These are phyloP conservation scores for Macrotus californicus DNA, from an alignment of 2,113 vertebrate species.

Conservation along the genomic window DNA sequence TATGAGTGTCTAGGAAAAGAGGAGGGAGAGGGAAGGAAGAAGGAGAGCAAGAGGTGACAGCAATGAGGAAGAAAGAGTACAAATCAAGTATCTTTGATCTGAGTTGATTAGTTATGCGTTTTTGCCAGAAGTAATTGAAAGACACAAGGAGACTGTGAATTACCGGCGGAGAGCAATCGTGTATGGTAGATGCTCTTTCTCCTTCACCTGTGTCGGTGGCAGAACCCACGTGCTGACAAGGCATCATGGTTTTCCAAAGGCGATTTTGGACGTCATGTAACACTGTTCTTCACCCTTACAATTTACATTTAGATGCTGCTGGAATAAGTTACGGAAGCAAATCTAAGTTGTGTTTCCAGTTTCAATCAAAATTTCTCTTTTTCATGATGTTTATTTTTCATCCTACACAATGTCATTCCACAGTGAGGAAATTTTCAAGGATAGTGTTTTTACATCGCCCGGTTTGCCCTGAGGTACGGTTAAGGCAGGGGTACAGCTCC, in stretches of 20 bases:
- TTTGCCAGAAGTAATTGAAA: constrained; percentile 58
- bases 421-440: constrained; percentile 31
- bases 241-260: constrained; percentile 53
- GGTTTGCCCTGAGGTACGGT: not conserved
- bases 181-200: not conserved
- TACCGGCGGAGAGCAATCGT: not conserved
- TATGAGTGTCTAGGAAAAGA: constrained; percentile 58
- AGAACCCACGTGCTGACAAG: constrained; percentile 22
- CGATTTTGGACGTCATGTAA: constrained; percentile 56
- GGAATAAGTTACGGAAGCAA: constrained; percentile 57
- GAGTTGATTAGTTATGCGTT: constrained; percentile 61
- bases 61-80: constrained; percentile 35
- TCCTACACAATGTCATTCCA: constrained; percentile 19
- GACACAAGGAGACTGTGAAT: constrained; percentile 55
- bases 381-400: constrained; percentile 61
- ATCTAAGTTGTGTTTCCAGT: constrained; percentile 65
- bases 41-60: constrained; percentile 46
- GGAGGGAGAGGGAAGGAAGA: not conserved
- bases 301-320: constrained; percentile 66
- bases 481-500: not conserved
- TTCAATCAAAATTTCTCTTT: constrained; percentile 69
- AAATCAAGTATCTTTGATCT: constrained; percentile 57
- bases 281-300: constrained; percentile 43
- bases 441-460: not conserved
- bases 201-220: not conserved